Evolutionary conservation across 1,140 invertebrate genomes (phyloP).

Genomic region (Rhizoglyphus robini): DNA sequence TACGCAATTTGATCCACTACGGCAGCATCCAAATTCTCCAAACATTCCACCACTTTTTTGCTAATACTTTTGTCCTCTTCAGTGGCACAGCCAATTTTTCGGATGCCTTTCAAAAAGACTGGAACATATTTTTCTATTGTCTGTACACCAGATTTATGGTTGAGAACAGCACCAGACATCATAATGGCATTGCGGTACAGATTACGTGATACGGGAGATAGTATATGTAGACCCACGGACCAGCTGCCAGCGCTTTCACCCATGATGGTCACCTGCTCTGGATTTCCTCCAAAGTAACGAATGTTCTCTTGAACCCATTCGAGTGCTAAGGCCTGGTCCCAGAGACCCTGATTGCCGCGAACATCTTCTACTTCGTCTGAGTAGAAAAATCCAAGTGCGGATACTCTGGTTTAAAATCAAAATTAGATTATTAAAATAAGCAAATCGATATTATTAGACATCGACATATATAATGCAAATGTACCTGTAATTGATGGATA

Average conservation of each 20-base stretch:
- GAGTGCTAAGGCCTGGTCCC: no score
- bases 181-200: conserved; percentile 57
- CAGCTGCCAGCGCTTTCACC: conserved; percentile 91
- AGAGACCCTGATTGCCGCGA: no score
- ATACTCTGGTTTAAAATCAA: conserved; percentile 71
- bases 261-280: conserved; percentile 82
- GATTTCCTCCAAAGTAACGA: conserved; percentile 92
- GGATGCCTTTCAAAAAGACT: no score
- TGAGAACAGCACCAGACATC: conserved; percentile 49
- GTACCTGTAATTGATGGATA: no score
- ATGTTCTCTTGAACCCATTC: no score
- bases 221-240: conserved; percentile 77
- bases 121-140: conserved; percentile 63
- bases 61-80: background rate
- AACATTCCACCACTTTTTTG: background rate
- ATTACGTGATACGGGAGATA: conserved; percentile 67
- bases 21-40: background rate
- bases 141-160: conserved; percentile 73
- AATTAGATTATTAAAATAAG: conserved; percentile 37
- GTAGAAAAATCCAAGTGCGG: conserved; percentile 64
- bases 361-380: no score
- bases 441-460: conserved; percentile 40
- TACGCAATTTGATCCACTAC: background rate
- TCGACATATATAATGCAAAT: background rate
- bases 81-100: no score